These are phyloP conservation scores for Cygnus buccinator DNA, from an alignment of 2,113 vertebrate species.

Conservation along the genomic window DNA sequence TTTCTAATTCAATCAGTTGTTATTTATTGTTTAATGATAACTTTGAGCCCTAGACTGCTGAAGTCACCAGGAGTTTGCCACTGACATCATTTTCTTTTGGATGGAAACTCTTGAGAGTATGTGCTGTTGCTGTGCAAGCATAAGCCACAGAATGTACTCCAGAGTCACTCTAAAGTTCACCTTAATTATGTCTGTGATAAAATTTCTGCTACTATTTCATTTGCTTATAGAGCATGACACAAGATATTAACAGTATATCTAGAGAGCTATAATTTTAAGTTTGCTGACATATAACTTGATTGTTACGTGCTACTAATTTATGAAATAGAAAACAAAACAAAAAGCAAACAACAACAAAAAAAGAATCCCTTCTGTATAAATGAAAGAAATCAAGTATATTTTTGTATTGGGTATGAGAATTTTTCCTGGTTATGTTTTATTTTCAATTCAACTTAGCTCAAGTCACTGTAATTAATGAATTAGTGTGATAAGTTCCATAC, in stretches of 20 bases:
- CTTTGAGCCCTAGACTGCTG: not conserved
- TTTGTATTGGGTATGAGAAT: not conserved
- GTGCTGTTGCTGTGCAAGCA: not conserved
- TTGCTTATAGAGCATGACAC: not conserved
- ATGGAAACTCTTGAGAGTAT: not conserved
- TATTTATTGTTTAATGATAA: not conserved
- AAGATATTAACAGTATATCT: not conserved
- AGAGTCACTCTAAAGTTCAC: not conserved
- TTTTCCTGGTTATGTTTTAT: not conserved
- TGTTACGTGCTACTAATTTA: not conserved
- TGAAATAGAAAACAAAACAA: not conserved
- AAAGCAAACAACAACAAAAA: not conserved
- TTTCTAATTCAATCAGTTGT: not conserved
- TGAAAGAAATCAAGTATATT: not conserved
- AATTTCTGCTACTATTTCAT: not conserved
- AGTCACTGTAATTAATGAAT: not conserved
- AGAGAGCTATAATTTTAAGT: not conserved
- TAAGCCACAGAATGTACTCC: not conserved
- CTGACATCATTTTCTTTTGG: not conserved
- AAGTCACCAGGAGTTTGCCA: not conserved
- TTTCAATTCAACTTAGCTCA: not conserved
- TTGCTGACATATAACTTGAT: not conserved
- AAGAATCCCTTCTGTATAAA: not conserved
- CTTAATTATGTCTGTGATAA: not conserved
- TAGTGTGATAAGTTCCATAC: fast-evolving